These are phyloP conservation scores for Drosophila santomea DNA, from an alignment of 1,140 invertebrate species.

Conservation along the genomic window DNA sequence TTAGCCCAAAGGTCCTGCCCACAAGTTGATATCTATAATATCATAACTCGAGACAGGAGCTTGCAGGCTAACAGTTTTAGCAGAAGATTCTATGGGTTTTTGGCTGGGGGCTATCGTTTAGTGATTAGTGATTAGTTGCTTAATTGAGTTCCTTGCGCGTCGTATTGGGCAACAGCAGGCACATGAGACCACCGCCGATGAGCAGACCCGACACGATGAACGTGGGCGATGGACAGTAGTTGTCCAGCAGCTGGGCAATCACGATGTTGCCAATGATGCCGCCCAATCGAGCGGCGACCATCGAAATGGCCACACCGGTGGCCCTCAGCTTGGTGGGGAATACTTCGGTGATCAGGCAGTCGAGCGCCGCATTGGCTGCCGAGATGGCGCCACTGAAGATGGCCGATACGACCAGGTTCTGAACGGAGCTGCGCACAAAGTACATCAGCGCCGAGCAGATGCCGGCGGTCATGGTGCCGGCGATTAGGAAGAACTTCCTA, in stretches of 20 bases:
- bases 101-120: background rate
- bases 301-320: constrained; percentile 93
- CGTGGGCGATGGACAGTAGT: constrained; percentile 93
- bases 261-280: constrained; percentile 95
- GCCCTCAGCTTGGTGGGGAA: constrained; percentile 94
- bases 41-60: background rate
- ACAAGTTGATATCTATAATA: too few species aligned
- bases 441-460: constrained; percentile 93
- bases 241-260: constrained; percentile 92
- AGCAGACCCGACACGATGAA: constrained; percentile 93
- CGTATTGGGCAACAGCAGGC: constrained; percentile 93
- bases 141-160: constrained; percentile 92
- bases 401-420: constrained; percentile 93
- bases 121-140: constrained; percentile 5
- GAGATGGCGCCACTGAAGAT: constrained; percentile 95
- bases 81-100: background rate
- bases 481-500: constrained; percentile 95
- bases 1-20: too few species aligned
- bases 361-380: constrained; percentile 94
- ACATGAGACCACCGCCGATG: constrained; percentile 92
- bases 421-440: constrained; percentile 92
- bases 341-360: constrained; percentile 95
- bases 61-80: background rate
- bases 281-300: constrained; percentile 93
- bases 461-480: constrained; percentile 94